phyloP scores from a whole-genome alignment of 2,888 invertebrate species.

The Drosophila austrosaltans region DNA sequence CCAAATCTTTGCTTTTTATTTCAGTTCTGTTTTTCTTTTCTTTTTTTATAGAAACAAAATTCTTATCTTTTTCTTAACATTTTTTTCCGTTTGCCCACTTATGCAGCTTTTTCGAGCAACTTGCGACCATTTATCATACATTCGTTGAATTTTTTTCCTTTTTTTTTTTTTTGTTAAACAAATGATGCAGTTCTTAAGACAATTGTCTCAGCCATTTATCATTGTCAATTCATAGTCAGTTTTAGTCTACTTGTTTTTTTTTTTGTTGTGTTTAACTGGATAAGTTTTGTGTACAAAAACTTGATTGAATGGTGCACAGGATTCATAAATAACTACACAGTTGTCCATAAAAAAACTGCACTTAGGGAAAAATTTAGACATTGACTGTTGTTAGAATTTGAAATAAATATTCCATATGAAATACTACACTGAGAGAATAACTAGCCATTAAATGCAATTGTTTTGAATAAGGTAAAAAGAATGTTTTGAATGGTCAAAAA shows the following conservation, averaged over 20 bases:
- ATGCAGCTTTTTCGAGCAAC: not conserved
- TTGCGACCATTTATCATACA: conserved; percentile 37
- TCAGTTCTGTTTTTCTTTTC: no score
- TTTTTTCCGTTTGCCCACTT: not conserved
- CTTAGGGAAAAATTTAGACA: not conserved
- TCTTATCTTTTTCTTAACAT: not conserved
- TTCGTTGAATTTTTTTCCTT: conserved; percentile 25
- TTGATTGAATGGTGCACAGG: conserved; percentile 6
- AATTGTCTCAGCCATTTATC: conserved; percentile 15
- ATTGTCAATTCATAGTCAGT: conserved; percentile 9
- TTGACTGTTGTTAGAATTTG: no score
- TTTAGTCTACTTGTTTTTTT: conserved; percentile 5
- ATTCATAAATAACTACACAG: not conserved
- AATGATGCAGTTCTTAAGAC: conserved; percentile 43
- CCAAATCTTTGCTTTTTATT: no score
- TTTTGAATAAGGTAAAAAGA: no score
- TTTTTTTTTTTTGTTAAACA: conserved; percentile 43
- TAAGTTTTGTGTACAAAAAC: conserved; percentile 3
- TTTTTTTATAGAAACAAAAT: not conserved
- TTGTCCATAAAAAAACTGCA: not conserved
- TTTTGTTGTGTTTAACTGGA: not conserved
- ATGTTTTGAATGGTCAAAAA: no score
- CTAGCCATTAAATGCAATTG: no score
- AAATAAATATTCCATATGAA: no score
- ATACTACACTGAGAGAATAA: no score